Conservation (phyloP, 2,797 vertebrate species). For the Cheirogaleus major region DNA sequence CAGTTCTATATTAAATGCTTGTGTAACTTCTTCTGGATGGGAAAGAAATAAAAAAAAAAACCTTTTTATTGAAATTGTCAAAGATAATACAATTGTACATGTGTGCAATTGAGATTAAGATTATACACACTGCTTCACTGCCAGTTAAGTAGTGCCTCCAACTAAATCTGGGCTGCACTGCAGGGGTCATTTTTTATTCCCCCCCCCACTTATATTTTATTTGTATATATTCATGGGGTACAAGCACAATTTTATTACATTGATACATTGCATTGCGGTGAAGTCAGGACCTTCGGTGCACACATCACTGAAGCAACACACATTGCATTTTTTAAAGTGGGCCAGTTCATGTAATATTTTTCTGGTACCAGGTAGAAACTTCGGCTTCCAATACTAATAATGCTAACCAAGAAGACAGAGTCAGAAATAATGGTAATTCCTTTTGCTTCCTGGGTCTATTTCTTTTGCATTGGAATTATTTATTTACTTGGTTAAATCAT, state of each 20-base stretch:
- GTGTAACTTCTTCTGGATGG: neutral
- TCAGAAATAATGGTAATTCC: neutral
- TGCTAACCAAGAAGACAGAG: neutral
- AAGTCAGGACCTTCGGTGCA: neutral
- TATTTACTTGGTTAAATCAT: slow-evolving; percentile 14
- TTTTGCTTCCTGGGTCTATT: neutral
- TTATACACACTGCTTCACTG: neutral
- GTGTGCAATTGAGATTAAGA: neutral
- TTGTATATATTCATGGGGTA: neutral
- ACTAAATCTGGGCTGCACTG: neutral
- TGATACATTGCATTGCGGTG: neutral
- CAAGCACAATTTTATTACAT: neutral
- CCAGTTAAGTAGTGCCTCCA: neutral
- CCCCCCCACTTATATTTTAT: neutral
- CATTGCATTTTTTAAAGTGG: neutral
- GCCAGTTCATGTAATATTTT: neutral
- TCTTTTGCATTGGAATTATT: slow-evolving; percentile 49
- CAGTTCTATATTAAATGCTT: neutral
- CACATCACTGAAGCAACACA: neutral
- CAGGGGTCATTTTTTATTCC: neutral
- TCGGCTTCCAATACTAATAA: neutral
- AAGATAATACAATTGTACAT: neutral
- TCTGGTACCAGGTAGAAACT: neutral
- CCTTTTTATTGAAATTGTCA: neutral
- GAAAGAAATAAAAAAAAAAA: neutral